Evolutionary conservation across 2,113 vertebrate species (phyloP).

Genomic region (Macrotis lagotis): DNA sequence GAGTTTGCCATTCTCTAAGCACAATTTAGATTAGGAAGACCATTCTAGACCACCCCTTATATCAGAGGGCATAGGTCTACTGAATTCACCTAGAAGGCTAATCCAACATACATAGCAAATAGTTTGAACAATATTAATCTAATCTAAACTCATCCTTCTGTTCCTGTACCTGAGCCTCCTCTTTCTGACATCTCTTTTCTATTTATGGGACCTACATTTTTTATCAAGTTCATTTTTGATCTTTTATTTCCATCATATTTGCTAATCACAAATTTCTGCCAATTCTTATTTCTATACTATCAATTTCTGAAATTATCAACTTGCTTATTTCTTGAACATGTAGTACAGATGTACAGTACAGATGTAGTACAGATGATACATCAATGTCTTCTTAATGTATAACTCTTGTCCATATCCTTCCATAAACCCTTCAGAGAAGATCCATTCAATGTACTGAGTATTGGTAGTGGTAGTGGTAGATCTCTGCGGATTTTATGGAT

Average conservation of each 20-base stretch:
- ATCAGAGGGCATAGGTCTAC: not conserved
- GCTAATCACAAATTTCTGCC: not conserved
- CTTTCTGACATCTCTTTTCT: not conserved
- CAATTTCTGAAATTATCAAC: not conserved
- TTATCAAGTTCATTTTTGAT: not conserved
- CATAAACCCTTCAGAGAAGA: not conserved
- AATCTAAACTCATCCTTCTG: not conserved
- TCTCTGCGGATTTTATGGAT: not conserved
- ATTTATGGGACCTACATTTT: not conserved
- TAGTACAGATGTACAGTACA: too few species aligned
- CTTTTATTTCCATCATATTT: not conserved
- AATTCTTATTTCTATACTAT: not conserved
- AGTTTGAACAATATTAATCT: not conserved
- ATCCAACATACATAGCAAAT: not conserved
- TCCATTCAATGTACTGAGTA: not conserved
- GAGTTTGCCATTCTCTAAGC: not conserved
- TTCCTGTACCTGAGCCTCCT: not conserved
- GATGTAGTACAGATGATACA: not conserved
- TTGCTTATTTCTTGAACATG: not conserved
- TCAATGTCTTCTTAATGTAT: not conserved
- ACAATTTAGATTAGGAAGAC: not conserved
- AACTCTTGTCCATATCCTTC: not conserved
- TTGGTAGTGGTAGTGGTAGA: not conserved
- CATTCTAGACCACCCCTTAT: not conserved
- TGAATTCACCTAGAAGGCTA: not conserved